Evolutionary conservation across 2,113 vertebrate species (phyloP), one percentile per base, ranked within the genome.

Genomic region (Chionomys nivalis): DNA sequence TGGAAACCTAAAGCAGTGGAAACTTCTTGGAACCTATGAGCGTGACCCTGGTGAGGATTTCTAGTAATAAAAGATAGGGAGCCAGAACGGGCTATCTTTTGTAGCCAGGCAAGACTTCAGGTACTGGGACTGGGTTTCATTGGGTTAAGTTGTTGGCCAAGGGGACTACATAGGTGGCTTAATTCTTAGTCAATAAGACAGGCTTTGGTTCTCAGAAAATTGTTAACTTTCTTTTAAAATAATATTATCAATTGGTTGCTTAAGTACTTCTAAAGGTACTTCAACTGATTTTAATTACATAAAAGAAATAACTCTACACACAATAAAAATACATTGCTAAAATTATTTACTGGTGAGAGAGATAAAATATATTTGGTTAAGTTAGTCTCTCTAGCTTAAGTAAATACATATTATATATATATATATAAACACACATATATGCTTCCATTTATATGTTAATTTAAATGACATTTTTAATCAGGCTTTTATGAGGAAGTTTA

Each of bases 191-290:
- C 52, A 63, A 36, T 65, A 82, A n/a, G 28, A 68, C 23, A 70
- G 1, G 16, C 5, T 55, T 0, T 83, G 47, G 44, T 81, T 66
- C 49, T 75, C 12, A 87, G 76, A 90, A 44, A 55, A 55, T 55
- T 16, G 52, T 55, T 55, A 16, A 88, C 75, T 91, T 92, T 42
- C 36, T 7, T 90, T 78, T 86, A 61, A 93, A 87, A 63, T 63
- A 21, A 3, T 42, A 17, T 70, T 92, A 70, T 7, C 66, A 11
- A 1, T 81, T 73, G 26, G 11, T 77, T 36, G 42, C 11, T 6
- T 49, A 70, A 77, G n/a, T 39, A 66, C 3, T 70, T 23, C 65
- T 88, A 36, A 77, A 81, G 24, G 1, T 42, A 77, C 7, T 63
- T 95, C 13, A 87, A 12, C 7, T 61, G 76, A 44, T 70, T 92